These are phyloP conservation scores for Planococcus citri DNA, from an alignment of 1,140 invertebrate genomes.

Conservation along the genomic window DNA sequence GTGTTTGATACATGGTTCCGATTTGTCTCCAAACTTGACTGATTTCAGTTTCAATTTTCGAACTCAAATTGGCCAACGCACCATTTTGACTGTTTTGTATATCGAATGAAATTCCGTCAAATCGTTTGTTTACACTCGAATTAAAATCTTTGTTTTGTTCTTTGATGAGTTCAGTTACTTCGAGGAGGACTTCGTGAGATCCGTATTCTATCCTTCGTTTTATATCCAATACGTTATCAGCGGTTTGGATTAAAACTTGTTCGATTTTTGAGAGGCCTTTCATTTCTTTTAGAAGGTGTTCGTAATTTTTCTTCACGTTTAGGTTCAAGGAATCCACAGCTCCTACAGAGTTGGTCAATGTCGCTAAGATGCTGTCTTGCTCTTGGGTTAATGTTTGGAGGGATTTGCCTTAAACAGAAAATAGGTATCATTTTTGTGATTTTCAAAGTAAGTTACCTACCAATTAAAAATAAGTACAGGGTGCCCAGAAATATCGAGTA, in stretches of 20 bases:
- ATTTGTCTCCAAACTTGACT: constrained; percentile 43
- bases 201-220: constrained; percentile 74
- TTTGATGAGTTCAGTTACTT: constrained; percentile 57
- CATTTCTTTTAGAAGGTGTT: constrained; percentile 27
- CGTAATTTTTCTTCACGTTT: constrained; percentile 35
- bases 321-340: neutral
- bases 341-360: neutral
- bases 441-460: too few species aligned
- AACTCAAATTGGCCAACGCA: constrained; percentile 57
- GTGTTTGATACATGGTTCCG: constrained; percentile 67
- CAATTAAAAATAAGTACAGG: too few species aligned
- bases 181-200: constrained; percentile 69
- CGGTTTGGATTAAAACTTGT: constrained; percentile 65
- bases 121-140: constrained; percentile 50
- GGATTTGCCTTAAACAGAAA: neutral
- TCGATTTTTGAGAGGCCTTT: constrained; percentile 54
- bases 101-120: constrained; percentile 51
- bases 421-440: too few species aligned
- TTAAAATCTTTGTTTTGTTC: constrained; percentile 50
- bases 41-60: constrained; percentile 67
- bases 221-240: constrained; percentile 69
- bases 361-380: neutral
- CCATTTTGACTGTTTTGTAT: constrained; percentile 62
- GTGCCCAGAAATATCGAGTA: too few species aligned
- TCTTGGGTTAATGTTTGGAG: neutral